Conservation (phyloP, 2,113 vertebrate genomes). For the Climacteris rufus region DNA sequence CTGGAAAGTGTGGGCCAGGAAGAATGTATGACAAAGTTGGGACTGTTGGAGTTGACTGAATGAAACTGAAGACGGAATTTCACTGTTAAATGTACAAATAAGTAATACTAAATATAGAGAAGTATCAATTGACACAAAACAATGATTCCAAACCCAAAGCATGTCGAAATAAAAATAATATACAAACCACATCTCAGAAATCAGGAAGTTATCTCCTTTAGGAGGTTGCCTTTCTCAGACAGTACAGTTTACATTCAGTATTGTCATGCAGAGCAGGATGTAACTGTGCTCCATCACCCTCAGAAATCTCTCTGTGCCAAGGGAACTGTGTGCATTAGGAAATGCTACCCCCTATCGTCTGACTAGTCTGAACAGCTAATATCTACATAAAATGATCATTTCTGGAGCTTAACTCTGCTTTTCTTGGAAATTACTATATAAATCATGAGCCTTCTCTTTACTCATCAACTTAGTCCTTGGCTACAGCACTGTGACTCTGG, state of each 20-base stretch:
- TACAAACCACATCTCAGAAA: neutral
- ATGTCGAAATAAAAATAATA: neutral
- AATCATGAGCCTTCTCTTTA: neutral
- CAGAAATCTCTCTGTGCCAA: neutral
- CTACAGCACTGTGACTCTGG: neutral
- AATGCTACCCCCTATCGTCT: constrained; percentile 48
- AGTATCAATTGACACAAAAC: neutral
- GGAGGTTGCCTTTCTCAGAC: neutral
- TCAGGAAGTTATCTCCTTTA: neutral
- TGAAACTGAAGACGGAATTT: neutral
- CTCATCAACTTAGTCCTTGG: neutral
- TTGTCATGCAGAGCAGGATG: neutral
- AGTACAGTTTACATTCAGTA: neutral
- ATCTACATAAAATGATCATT: neutral
- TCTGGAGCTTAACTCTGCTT: neutral
- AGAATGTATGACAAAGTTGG: fast-evolving
- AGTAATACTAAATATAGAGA: neutral
- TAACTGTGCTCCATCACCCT: neutral
- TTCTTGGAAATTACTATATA: neutral
- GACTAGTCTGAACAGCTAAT: neutral
- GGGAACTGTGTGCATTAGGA: neutral
- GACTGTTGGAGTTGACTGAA: neutral
- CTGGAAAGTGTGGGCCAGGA: neutral
- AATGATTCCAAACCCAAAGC: neutral
- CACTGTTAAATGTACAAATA: neutral